Evolutionary conservation across 2,888 invertebrate species (phyloP), one percentile per base, ranked within the genome.

Genomic region (Epistrophe grossulariae): DNA sequence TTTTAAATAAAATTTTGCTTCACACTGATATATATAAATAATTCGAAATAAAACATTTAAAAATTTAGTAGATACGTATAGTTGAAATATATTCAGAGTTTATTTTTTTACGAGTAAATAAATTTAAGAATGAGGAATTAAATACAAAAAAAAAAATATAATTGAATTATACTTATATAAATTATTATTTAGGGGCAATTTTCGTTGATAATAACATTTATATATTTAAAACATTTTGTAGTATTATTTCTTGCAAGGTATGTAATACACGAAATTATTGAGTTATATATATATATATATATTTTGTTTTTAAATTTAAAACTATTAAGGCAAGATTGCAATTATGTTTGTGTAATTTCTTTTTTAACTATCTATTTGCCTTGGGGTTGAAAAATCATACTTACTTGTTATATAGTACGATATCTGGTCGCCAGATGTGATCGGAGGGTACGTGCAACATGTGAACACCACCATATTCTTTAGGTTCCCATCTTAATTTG

Each of bases 371-470:
- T 31, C 6, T 48, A 17, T n/a, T n/a, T 17, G 8, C 4, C 8
- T 17, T 48, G 8, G 15, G 5, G 1, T 71, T 35, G 19, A 17
- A 15, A 38, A 19, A 11, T 40, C 50, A 78, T 85, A 91, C 95
- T 94, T 94, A 96, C 96, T 97, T 97, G 94, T 97, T 97, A 92
- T 97, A 97, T 78, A 97, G 94, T 88, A 97, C 95, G 92, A 97
- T 97, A 93, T 97, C 97, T 64, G 97, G 97, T 89, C 96, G 94
- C 95, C 97, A 97, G 90, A 97, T 97, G 92, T 97, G 96, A 93
- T 97, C 97, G 79, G 96, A 96, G 85, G 97, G 97, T 89, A 97
- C 97, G 92, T 97, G 97, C 80, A 97, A 93, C 95, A 96, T 97
- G 91, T 96, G 96, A 79, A 97, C 97, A 68, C 97, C 97, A 31